Base-by-base conservation (phyloP, 2,797 vertebrate genomes). In the Tympanoctomys barrerae region DNA sequence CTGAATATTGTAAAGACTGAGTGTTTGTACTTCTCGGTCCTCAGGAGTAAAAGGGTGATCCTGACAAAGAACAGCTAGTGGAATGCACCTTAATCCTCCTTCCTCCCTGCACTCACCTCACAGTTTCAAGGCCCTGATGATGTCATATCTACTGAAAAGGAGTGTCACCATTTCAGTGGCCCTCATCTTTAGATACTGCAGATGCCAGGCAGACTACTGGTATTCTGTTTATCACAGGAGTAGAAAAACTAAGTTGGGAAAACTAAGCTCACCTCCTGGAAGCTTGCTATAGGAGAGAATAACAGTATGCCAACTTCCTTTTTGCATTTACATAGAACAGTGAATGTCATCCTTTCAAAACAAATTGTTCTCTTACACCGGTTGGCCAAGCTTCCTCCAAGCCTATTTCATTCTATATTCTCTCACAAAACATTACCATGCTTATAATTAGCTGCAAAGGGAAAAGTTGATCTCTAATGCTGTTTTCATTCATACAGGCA, bases 1-100 rank as follows among this genome's bases (percentile, higher is more conserved):
- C 2, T 90, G 81, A 87, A 78, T 95, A 96, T 91, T 96, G 88
- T 89, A 75, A 89, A 94, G 78, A 79, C 16, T 14, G n/a, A 81
- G 82, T 93, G 61, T 94, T 93, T 87, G 85, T 61, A 82, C 26
- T 33, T 90, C 22, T 22, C 83, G 90, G 71, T 66, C 39, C n/a
- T 94, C 49, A 59, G 68, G 64, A 59, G 46, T 78, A 85, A 70
- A 36, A 62, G 73, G 28, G 59, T 64, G 73, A 88, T 21, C 57
- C 68, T 59, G 46, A 81, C 3, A 39, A 91, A 88, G 42, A 85
- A n/a, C 0, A 39, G 78, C 19, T 14, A n/a, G 5, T 26, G 26
- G 24, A 57, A 85, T 46, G 46, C 2, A 14, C 62, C 39, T 79
- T 26, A 62, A n/a, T 70, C 52, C 8, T 42, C 46, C n/a, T 42